Percentiles rank a stretch among this genome's conserved stretches.
phyloP scores from a whole-genome alignment of 2,888 invertebrate genomes.

The Drosophila fungiperda region DNA sequence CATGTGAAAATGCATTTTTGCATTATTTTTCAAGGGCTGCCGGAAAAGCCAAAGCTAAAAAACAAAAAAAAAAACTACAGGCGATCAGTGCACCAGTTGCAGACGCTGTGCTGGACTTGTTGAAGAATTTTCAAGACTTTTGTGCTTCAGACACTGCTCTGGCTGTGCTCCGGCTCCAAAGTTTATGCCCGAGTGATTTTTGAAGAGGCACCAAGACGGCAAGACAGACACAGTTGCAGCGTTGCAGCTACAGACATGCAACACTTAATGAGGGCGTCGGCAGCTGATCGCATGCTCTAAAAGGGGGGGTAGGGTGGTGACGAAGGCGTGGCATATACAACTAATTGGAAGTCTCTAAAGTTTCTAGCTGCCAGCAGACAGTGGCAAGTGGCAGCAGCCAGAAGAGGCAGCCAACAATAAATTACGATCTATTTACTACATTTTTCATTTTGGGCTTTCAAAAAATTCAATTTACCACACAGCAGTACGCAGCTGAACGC shows the following conservation, averaged over 20 bases:
- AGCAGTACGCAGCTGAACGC: conserved; percentile 17
- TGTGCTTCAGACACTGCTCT: conserved; percentile 36
- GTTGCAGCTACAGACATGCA: conserved; percentile 64
- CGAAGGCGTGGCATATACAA: conserved; percentile 51
- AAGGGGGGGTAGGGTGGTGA: conserved; percentile 1
- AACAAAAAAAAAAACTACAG: conserved; percentile 35
- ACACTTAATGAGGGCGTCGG: conserved; percentile 79
- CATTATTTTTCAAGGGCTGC: conserved; percentile 62
- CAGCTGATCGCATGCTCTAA: conserved; percentile 72
- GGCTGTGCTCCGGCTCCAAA: conserved; percentile 48
- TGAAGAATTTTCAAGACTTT: conserved; percentile 9
- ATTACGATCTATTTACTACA: conserved; percentile 22
- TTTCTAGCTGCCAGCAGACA: conserved; percentile 34
- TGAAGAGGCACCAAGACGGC: conserved; percentile 51
- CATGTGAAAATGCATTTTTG: conserved; percentile 63
- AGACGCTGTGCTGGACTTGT: not conserved
- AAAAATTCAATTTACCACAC: conserved; percentile 7
- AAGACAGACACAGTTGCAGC: conserved; percentile 26
- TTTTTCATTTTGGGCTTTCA: conserved; percentile 18
- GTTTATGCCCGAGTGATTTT: conserved; percentile 78
- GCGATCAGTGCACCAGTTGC: conserved; percentile 43
- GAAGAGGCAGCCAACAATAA: conserved; percentile 15
- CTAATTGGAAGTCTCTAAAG: conserved; percentile 65
- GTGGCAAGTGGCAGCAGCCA: conserved; percentile 38
- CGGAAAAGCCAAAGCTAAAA: conserved; percentile 41